These are phyloP conservation scores for Diorhabda carinulata DNA, from an alignment of 1,140 invertebrate species.

Conservation along the genomic window DNA sequence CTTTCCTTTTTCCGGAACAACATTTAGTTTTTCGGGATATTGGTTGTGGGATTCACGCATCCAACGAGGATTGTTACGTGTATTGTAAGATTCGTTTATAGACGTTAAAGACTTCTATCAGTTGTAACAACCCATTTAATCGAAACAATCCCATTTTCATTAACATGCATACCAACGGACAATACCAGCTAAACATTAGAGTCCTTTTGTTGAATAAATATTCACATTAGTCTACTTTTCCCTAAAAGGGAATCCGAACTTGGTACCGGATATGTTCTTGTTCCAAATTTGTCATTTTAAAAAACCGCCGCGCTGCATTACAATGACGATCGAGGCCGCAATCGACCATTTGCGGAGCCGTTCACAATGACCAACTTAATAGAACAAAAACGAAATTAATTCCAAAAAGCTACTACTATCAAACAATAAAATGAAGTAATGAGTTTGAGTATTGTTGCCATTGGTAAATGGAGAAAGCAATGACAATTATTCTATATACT, in stretches of 20 bases:
- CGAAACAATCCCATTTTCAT: neutral
- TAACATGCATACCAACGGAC: neutral
- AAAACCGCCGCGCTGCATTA: neutral
- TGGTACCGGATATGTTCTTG: neutral
- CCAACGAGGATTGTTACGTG: too few relatives aligned
- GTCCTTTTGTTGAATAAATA: slow-evolving; percentile 1
- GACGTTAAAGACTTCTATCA: too few relatives aligned
- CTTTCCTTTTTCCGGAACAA: too few relatives aligned
- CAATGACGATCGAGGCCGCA: neutral
- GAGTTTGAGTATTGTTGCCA: neutral
- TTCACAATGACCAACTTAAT: slow-evolving; percentile 2
- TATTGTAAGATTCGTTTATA: too few relatives aligned
- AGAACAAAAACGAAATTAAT: neutral
- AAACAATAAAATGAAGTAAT: neutral
- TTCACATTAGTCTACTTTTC: slow-evolving; percentile 1
- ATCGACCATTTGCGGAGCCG: neutral
- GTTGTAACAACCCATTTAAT: too few relatives aligned
- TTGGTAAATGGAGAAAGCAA: too few relatives aligned
- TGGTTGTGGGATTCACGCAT: too few relatives aligned
- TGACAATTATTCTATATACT: too few relatives aligned
- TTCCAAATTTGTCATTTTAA: slow-evolving; percentile 1
- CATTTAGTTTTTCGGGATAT: too few relatives aligned
- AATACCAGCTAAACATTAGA: neutral
- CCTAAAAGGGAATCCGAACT: neutral
- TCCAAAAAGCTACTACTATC: neutral